These are phyloP conservation scores for Lissonota sp. DNA, from an alignment of 2,888 invertebrate species.

Conservation along the genomic window DNA sequence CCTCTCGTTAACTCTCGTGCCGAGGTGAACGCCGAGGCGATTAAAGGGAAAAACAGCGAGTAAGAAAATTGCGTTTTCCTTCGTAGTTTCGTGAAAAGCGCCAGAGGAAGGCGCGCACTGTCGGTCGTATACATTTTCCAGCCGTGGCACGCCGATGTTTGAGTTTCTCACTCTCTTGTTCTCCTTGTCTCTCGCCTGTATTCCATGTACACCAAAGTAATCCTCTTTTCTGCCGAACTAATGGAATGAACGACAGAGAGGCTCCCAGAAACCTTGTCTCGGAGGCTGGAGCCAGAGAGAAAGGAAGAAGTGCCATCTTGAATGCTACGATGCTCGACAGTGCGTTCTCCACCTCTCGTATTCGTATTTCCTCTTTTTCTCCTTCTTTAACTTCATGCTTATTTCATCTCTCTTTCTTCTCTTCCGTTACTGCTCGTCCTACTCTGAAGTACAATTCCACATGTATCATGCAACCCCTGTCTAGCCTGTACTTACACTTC, in stretches of 20 bases:
- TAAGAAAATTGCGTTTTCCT: conserved; percentile 61
- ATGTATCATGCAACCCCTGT: background rate
- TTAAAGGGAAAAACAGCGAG: conserved; percentile 57
- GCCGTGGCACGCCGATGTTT: conserved; percentile 26
- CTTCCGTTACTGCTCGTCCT: conserved; percentile 5
- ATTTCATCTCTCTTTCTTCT: conserved; percentile 1
- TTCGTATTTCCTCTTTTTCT: conserved; percentile 38
- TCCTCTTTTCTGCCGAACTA: conserved; percentile 52
- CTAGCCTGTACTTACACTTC: no score
- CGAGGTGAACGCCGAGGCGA: conserved; percentile 42
- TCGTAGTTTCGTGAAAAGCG: conserved; percentile 48
- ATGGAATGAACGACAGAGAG: conserved; percentile 53
- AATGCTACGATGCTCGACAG: conserved; percentile 46
- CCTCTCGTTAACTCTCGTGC: conserved; percentile 58
- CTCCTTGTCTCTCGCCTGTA: conserved; percentile 20
- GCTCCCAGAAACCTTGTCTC: conserved; percentile 19
- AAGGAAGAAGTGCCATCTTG: conserved; percentile 56
- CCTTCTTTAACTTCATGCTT: background rate
- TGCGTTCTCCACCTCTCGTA: conserved; percentile 5
- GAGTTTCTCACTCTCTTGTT: conserved; percentile 1
- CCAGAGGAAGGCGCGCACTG: conserved; percentile 38
- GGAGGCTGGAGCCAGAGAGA: conserved; percentile 1
- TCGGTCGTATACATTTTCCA: conserved; percentile 32
- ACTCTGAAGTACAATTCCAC: conserved; percentile 19
- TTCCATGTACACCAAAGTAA: conserved; percentile 48